Percentiles rank a stretch among this genome's conserved stretches.
These are phyloP conservation scores for Hemicordylus capensis DNA, from an alignment of 2,113 vertebrate species.

Conservation along the genomic window DNA sequence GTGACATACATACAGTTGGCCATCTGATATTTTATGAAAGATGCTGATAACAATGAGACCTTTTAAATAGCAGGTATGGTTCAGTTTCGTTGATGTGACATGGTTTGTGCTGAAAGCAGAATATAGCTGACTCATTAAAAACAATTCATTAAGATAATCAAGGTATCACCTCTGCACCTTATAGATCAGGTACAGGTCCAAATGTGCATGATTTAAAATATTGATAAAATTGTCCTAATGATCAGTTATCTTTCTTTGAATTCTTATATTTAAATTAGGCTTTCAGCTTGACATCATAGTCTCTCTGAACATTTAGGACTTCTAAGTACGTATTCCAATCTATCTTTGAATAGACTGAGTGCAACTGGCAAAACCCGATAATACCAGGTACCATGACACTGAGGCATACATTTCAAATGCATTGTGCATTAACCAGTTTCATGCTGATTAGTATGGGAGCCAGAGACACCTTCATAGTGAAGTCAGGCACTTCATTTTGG, in stretches of 20 bases:
- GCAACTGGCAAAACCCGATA: constrained; percentile 14
- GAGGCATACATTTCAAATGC: constrained; percentile 23
- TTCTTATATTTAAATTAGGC: constrained; percentile 27
- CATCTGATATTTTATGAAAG: background rate
- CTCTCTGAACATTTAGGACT: background rate
- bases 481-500: constrained; percentile 8
- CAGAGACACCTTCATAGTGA: constrained; percentile 10
- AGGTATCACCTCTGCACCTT: too few species aligned
- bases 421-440: constrained; percentile 20
- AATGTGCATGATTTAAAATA: constrained; percentile 24
- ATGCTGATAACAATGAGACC: constrained; percentile 12
- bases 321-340: constrained; percentile 11
- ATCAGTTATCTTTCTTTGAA: constrained; percentile 38
- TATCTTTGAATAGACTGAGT: constrained; percentile 36
- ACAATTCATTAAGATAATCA: too few species aligned
- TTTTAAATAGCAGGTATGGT: constrained; percentile 35
- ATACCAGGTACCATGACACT: background rate
- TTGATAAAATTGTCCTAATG: constrained; percentile 26
- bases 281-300: background rate
- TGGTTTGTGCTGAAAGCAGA: constrained; percentile 18
- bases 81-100: constrained; percentile 30
- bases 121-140: too few species aligned
- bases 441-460: constrained; percentile 9
- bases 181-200: too few species aligned
- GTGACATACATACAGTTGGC: background rate